Evolutionary conservation across 1,140 invertebrate species (phyloP).

Genomic region (Contarinia nasturtii): DNA sequence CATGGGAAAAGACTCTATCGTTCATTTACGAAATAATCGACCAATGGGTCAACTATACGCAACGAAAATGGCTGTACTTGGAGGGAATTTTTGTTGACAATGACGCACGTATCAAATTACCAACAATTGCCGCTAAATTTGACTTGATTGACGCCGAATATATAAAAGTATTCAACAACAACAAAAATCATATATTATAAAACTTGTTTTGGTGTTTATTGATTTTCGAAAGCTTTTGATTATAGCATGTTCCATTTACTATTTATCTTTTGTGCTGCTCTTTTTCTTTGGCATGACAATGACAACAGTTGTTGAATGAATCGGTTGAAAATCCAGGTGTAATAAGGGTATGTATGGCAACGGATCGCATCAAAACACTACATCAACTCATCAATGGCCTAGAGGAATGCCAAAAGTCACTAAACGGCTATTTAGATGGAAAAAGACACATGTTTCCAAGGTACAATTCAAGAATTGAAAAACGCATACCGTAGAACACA

Average conservation of each 20-base stretch:
- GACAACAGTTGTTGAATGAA: constrained; percentile 56
- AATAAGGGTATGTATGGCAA: constrained; percentile 49
- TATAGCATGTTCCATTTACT: too few relatives aligned
- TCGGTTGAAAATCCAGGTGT: constrained; percentile 58
- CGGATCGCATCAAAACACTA: constrained; percentile 55
- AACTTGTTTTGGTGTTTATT: background rate
- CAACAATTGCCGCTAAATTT: constrained; percentile 75
- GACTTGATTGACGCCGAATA: constrained; percentile 69
- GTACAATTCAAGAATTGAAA: background rate
- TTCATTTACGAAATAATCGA: constrained; percentile 70
- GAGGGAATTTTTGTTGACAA: constrained; percentile 80
- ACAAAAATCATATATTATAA: background rate
- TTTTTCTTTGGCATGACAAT: background rate
- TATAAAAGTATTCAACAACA: constrained; percentile 31
- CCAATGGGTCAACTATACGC: constrained; percentile 55
- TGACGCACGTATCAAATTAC: constrained; percentile 65
- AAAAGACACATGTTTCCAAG: constrained; percentile 67
- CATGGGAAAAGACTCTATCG: constrained; percentile 64
- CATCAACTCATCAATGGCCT: constrained; percentile 48
- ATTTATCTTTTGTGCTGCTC: too few relatives aligned
- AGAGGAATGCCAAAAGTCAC: constrained; percentile 76
- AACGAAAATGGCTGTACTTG: constrained; percentile 76
- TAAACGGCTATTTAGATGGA: constrained; percentile 74
- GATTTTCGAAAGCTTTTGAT: background rate
- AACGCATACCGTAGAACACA: too few relatives aligned